Percentiles rank a stretch among this genome's conserved stretches.
Conservation (phyloP, 2,113 vertebrate species). For the Crotalus horridus region DNA sequence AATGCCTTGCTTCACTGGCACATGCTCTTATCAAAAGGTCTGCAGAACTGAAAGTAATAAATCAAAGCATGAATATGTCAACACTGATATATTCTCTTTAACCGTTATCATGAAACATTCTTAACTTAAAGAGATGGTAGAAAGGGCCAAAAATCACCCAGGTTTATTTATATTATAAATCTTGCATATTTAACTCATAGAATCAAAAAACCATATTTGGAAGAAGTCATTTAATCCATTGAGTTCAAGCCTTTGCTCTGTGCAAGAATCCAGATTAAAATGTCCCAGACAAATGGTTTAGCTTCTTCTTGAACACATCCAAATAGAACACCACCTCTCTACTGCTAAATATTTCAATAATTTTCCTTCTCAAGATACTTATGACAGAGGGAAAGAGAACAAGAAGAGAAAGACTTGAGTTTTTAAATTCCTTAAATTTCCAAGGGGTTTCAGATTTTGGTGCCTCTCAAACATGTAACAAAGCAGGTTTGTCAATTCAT, state of each 20-base stretch:
- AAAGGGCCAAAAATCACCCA: neutral
- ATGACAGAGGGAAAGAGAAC: neutral
- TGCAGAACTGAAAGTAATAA: neutral
- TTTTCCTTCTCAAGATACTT: neutral
- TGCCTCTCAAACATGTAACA: neutral
- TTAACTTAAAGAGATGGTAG: neutral
- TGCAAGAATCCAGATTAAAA: neutral
- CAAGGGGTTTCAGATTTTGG: neutral
- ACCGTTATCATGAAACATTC: neutral
- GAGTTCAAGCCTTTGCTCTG: neutral
- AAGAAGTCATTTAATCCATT: neutral
- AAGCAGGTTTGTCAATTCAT: neutral
- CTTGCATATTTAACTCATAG: neutral
- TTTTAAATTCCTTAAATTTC: neutral
- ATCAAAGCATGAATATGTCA: neutral
- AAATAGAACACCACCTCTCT: neutral
- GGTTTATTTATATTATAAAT: slow-evolving; percentile 10
- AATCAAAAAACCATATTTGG: neutral
- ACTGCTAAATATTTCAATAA: slow-evolving; percentile 2
- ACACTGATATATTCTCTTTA: fast-evolving
- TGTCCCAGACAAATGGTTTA: neutral
- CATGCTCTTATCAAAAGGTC: neutral
- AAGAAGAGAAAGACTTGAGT: neutral
- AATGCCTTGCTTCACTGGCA: neutral
- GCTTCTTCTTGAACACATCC: neutral